Percentiles rank a stretch among this genome's conserved stretches.
phyloP scores from a whole-genome alignment of 1,140 invertebrate species.

The Lordiphosa collinella region DNA sequence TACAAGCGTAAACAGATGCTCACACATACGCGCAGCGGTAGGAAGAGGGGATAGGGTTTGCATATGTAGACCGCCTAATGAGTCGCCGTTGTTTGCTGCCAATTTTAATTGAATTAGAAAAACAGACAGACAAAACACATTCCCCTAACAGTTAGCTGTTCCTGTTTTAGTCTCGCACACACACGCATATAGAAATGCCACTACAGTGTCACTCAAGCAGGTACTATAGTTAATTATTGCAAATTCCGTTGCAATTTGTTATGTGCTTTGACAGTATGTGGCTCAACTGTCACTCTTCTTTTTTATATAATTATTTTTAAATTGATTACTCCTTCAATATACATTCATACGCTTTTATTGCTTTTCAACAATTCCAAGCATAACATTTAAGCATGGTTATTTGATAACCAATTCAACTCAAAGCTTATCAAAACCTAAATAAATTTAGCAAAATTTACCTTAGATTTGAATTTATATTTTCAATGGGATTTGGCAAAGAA shows the following conservation, averaged over 20 bases:
- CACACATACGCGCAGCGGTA: background rate
- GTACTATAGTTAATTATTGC: constrained; percentile 77
- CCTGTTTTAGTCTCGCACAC: background rate
- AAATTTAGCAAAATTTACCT: too few species aligned
- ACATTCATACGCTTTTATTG: too few species aligned
- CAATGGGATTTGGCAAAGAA: too few species aligned
- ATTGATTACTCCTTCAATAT: too few species aligned
- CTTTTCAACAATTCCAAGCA: too few species aligned
- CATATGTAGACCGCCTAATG: constrained; percentile 54
- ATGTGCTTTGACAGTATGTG: constrained; percentile 70
- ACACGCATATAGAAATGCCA: constrained; percentile 8
- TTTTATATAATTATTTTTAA: background rate
- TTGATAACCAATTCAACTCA: too few species aligned
- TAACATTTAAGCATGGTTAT: too few species aligned
- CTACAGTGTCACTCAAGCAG: constrained; percentile 72
- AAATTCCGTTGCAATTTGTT: constrained; percentile 75
- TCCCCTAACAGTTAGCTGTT: background rate
- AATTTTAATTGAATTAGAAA: constrained; percentile 77
- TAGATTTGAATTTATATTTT: too few species aligned
- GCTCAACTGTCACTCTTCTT: constrained; percentile 6
- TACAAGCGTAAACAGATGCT: constrained; percentile 66
- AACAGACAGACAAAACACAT: constrained; percentile 20
- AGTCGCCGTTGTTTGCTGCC: constrained; percentile 37
- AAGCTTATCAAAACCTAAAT: too few species aligned
- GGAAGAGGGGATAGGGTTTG: constrained; percentile 1